Base-by-base conservation (phyloP, 37 sponge, comb jelly and placozoan genomes). In the Haliclona indistincta region DNA sequence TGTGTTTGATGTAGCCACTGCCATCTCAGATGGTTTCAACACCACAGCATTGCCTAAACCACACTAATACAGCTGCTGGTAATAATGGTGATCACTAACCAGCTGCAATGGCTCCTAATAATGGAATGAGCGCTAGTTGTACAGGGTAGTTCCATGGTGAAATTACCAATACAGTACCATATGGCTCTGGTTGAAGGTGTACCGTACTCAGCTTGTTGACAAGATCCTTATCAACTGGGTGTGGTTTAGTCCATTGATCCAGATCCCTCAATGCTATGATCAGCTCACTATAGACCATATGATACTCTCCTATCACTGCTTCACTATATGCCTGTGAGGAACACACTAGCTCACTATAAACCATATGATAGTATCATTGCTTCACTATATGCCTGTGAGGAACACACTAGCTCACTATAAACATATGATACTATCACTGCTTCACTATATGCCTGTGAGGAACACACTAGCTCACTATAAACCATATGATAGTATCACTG, bases 81-180 rank as follows among this genome's bases (percentile, higher is more conserved):
- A n/a, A n/a, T n/a, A n/a, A n/a, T n/a, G n/a, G n/a, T n/a, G n/a
- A n/a, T n/a, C n/a, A 8, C 60, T 11, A 35, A 82, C 83, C 95
- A 43, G 87, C 96, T 19, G 96, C 92, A 62, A 96, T 92, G 58
- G 88, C 96, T 20, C 97, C 97, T n/a, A 84, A 54, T 0, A 96
- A 81, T 10, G 97, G 97, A 29, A 65, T 40, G 20, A 93, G 68
- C 28, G 53, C 35, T 41, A 93, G 75, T 56, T 82, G 83, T 0
- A 96, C 26, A n/a, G 97, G 97, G 58, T 93, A 96, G 81, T 96
- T 96, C 97, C 97, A 96, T 0, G 94, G 85, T 2, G 88, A 86
- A 34, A 96, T 52, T 10, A 96, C 78, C 22, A 89, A 67, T 37
- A 79, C 88, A 29, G 88, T 81, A 4, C 97, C 97, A 30, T 74